A percentile compares a stretch with the other conserved stretches of the same genome.
Evolutionary conservation across 92 coral and sea anemone genomes (phyloP).

Genomic region (Meandrina meandrites): DNA sequence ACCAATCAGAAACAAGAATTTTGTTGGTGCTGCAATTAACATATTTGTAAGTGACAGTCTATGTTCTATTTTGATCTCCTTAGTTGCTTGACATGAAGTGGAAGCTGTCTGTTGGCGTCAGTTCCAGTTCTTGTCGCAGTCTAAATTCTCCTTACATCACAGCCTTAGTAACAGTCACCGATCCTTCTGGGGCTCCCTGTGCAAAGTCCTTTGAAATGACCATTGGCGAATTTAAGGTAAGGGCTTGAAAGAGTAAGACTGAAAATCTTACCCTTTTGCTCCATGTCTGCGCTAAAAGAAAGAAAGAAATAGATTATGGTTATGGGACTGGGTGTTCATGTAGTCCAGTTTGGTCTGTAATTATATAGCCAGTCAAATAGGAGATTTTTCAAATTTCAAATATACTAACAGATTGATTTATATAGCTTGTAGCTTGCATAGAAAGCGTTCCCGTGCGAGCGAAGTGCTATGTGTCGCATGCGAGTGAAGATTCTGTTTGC

Average conservation of each 20-base stretch:
- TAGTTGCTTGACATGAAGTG: constrained; percentile 91
- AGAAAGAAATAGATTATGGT: too few relatives aligned
- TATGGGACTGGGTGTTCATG: too few relatives aligned
- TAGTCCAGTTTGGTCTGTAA: too few relatives aligned
- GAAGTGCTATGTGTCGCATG: too few relatives aligned
- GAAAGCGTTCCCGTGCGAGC: too few relatives aligned
- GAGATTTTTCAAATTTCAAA: too few relatives aligned
- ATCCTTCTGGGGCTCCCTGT: constrained; percentile 77
- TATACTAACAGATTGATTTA: too few relatives aligned
- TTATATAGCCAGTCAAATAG: too few relatives aligned
- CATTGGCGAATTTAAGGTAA: constrained; percentile 94
- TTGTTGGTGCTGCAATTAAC: not conserved
- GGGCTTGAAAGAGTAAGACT: not conserved
- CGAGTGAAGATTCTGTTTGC: too few relatives aligned
- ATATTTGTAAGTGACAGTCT: too few relatives aligned
- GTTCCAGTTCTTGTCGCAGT: constrained; percentile 89
- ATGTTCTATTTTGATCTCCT: not conserved
- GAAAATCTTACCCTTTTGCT: not conserved
- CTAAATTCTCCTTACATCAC: constrained; percentile 94
- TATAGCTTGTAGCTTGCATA: too few relatives aligned
- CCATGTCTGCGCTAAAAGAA: not conserved
- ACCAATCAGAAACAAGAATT: too few relatives aligned
- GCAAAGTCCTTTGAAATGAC: constrained; percentile 92
- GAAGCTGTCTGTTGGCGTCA: constrained; percentile 96
- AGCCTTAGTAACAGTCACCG: constrained; percentile 72